Percentiles rank a stretch among this genome's conserved stretches.
Conservation (phyloP, 2,113 vertebrate genomes). For the Cheilinus undulatus region DNA sequence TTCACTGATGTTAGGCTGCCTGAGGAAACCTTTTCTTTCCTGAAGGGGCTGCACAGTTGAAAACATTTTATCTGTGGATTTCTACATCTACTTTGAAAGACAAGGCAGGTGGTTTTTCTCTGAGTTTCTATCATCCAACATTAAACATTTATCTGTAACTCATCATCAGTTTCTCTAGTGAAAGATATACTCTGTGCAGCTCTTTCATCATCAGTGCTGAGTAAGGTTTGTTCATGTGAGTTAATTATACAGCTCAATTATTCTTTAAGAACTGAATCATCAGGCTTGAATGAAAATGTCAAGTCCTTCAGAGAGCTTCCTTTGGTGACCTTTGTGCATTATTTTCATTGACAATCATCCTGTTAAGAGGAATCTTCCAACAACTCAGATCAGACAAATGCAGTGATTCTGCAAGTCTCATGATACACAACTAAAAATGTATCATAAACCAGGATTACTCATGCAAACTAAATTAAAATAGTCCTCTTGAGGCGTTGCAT, state of each 20-base stretch:
- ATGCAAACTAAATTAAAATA: neutral
- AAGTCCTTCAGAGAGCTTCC: neutral
- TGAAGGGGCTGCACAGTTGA: neutral
- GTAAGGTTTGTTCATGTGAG: no score
- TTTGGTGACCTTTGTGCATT: neutral
- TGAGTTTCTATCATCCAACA: neutral
- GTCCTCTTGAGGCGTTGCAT: neutral
- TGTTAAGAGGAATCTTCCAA: neutral
- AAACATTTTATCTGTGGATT: neutral
- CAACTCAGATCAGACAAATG: neutral
- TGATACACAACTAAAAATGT: neutral
- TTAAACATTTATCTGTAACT: neutral
- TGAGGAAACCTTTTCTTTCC: conserved; percentile 8
- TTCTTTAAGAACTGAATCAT: neutral
- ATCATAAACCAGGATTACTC: neutral
- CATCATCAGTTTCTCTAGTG: neutral
- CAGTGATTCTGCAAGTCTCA: neutral
- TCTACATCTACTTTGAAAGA: neutral
- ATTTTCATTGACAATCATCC: neutral
- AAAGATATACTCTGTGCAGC: no score
- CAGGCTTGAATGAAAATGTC: neutral
- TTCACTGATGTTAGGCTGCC: neutral
- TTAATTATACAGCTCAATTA: no score
- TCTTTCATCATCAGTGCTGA: no score
- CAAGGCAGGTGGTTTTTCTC: neutral